These are phyloP conservation scores for Gonatopus flavifemur DNA, from an alignment of 1,140 invertebrate species.

Conservation along the genomic window DNA sequence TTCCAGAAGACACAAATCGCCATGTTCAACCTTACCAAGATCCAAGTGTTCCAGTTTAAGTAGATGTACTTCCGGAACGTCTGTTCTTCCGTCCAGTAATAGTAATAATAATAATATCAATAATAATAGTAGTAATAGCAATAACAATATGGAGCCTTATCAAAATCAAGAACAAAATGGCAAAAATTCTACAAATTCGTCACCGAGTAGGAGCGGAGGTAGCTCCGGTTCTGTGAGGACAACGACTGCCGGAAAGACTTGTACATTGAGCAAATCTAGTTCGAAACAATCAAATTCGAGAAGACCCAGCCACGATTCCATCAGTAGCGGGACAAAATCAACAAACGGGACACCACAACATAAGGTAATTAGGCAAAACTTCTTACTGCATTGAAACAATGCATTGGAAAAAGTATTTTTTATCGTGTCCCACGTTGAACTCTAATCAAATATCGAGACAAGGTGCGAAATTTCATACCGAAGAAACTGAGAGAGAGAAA, in stretches of 20 bases:
- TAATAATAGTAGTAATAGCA: too few species aligned
- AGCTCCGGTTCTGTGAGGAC: conserved; percentile 51
- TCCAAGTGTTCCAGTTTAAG: conserved; percentile 56
- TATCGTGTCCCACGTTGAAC: too few species aligned
- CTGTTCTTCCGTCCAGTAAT: conserved; percentile 47
- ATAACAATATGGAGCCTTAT: conserved; percentile 39
- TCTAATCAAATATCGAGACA: too few species aligned
- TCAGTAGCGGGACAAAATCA: conserved; percentile 46
- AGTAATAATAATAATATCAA: too few species aligned
- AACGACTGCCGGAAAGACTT: conserved; percentile 43
- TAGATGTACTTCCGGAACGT: conserved; percentile 55
- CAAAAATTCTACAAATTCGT: conserved; percentile 52
- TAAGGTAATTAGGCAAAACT: too few species aligned
- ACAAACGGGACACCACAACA: conserved; percentile 51
- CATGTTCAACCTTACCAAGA: conserved; percentile 55
- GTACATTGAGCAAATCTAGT: conserved; percentile 40
- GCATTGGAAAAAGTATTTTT: too few species aligned
- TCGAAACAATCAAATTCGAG: conserved; percentile 46
- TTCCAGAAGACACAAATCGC: conserved; percentile 55
- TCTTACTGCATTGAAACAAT: too few species aligned
- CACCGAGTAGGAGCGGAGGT: conserved; percentile 53
- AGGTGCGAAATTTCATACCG: too few species aligned
- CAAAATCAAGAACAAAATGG: conserved; percentile 44
- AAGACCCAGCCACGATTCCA: conserved; percentile 48
- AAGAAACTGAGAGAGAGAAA: too few species aligned